A percentile compares a stretch with the other conserved stretches of the same genome.
Conservation (phyloP, 2,888 invertebrate genomes). For the Drosophila fulvimacula region DNA sequence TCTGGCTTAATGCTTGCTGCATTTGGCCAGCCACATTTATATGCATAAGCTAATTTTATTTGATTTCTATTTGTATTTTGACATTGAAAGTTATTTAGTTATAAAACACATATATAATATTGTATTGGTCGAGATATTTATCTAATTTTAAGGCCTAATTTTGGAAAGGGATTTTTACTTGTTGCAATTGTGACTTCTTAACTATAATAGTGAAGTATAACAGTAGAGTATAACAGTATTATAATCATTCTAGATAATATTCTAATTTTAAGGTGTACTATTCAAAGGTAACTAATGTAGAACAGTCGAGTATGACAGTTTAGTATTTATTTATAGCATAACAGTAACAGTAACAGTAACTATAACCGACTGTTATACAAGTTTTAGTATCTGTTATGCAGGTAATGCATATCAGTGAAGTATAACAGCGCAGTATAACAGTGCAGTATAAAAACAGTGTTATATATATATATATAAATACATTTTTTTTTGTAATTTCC, state of each 20-base stretch:
- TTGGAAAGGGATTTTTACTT: neutral
- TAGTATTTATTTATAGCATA: too few relatives aligned
- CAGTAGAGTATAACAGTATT: neutral
- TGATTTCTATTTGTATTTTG: slow-evolving; percentile 13
- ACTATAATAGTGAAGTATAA: slow-evolving; percentile 2
- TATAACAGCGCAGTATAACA: neutral
- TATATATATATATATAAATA: neutral
- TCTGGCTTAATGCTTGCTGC: slow-evolving; percentile 55
- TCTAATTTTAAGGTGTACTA: neutral
- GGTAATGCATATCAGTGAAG: neutral
- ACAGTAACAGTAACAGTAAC: too few relatives aligned
- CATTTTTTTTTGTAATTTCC: neutral
- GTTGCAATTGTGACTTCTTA: neutral
- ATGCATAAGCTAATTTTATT: slow-evolving; percentile 29
- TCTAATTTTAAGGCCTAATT: slow-evolving; percentile 9
- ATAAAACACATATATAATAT: slow-evolving; percentile 3
- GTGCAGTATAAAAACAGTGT: neutral
- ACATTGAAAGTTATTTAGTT: slow-evolving; percentile 24
- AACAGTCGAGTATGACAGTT: slow-evolving; percentile 5
- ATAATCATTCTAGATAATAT: neutral
- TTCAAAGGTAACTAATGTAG: neutral
- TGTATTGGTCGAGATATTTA: slow-evolving; percentile 10
- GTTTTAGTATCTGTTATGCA: too few relatives aligned
- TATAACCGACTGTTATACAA: neutral
- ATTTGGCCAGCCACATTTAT: slow-evolving; percentile 52